phyloP scores from a whole-genome alignment of 2,113 vertebrate species.

The Seriola rivoliana region DNA sequence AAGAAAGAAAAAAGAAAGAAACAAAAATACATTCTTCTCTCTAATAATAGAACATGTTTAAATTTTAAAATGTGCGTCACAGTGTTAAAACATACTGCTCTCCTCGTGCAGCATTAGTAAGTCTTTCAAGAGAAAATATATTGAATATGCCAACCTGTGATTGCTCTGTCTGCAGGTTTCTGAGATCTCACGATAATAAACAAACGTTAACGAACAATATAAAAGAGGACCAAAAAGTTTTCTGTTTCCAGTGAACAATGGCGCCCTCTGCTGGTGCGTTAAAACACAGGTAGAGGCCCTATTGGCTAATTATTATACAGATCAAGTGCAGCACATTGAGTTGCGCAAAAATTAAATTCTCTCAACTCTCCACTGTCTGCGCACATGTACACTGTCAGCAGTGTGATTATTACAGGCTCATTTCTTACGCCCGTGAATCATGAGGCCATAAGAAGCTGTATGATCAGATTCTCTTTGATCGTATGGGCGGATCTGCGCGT shows the following conservation, averaged over 20 bases:
- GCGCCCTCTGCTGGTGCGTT: constrained; percentile 57
- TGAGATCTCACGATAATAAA: neutral
- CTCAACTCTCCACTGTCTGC: neutral
- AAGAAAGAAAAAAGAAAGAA: neutral
- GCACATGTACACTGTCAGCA: neutral
- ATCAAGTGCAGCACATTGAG: constrained; percentile 3
- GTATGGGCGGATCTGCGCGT: constrained; percentile 49
- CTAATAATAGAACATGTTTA: neutral
- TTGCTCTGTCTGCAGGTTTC: neutral
- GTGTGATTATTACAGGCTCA: neutral
- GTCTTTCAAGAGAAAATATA: neutral
- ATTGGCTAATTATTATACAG: neutral
- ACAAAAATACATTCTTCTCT: neutral
- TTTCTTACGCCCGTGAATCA: neutral
- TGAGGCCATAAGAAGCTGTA: neutral
- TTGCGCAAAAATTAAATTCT: neutral
- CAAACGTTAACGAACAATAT: neutral
- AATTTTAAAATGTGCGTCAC: neutral
- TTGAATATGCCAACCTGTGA: too few relatives aligned
- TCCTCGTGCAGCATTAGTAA: neutral
- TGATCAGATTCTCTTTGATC: constrained; percentile 4
- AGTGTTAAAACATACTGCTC: neutral
- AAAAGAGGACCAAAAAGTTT: neutral
- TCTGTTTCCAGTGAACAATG: constrained; percentile 3
- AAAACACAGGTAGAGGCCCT: neutral